Conservation (phyloP, 2,113 vertebrate genomes). For the Lutjanus erythropterus region DNA sequence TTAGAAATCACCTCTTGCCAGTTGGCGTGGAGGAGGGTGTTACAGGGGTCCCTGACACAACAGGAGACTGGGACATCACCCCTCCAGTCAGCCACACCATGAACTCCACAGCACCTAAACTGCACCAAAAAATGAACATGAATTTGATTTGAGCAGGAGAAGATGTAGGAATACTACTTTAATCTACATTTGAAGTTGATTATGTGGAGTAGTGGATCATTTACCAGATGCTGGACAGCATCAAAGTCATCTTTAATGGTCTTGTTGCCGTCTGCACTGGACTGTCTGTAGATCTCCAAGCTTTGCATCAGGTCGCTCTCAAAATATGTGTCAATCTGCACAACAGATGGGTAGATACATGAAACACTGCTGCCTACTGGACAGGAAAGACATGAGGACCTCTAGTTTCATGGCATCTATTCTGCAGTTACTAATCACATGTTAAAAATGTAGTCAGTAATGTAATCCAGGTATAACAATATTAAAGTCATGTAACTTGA, state of each 20-base stretch:
- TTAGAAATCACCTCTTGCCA: slow-evolving; percentile 70
- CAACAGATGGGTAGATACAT: neutral
- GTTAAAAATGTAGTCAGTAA: too few species aligned
- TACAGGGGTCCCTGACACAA: slow-evolving; percentile 63
- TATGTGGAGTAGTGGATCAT: neutral
- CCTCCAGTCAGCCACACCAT: slow-evolving; percentile 72
- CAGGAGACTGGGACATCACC: slow-evolving; percentile 71
- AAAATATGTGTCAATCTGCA: slow-evolving; percentile 75
- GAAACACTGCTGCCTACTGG: too few species aligned
- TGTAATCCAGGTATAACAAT: too few species aligned
- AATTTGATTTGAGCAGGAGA: neutral
- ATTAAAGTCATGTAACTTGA: too few species aligned
- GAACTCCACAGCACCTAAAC: slow-evolving; percentile 81
- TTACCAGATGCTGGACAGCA: slow-evolving; percentile 71
- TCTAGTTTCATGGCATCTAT: too few species aligned
- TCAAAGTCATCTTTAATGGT: slow-evolving; percentile 76
- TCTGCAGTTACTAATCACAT: too few species aligned
- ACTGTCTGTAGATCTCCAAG: slow-evolving; percentile 70
- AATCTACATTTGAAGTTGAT: neutral
- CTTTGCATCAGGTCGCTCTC: slow-evolving; percentile 72
- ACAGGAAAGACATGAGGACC: too few species aligned
- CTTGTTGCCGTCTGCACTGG: slow-evolving; percentile 39
- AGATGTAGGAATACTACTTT: neutral
- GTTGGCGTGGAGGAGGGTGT: neutral
- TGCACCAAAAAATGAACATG: slow-evolving; percentile 29